Evolutionary conservation across 1,140 invertebrate genomes (phyloP), one percentile per base, ranked within the genome.

Genomic region (Hyles euphorbiae): DNA sequence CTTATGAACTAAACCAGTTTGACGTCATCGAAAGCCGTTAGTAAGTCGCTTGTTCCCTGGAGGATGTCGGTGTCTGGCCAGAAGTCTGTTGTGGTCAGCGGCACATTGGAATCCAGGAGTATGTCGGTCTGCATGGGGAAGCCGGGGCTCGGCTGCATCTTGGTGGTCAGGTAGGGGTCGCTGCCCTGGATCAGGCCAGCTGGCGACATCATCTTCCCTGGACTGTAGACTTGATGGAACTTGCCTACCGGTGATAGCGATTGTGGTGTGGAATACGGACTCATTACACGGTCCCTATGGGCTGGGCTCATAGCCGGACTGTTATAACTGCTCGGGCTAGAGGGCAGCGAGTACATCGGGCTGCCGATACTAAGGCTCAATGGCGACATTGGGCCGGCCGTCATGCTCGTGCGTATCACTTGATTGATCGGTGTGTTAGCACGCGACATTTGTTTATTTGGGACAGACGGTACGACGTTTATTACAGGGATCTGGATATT

Each of bases 21-120:
- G 33, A 88, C 83, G 58, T 86, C 85, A 56, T 85, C 83, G 50
- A 88, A 85, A 32, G 83, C 81, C 0, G 73, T 77, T 32, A 88
- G 71, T 47, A 85, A 56, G n/a, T 86, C 85, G 67, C 64, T 83
- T 1, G 79, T 74, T 45, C 71, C 72, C 51, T 83, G 81, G 51
- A 88, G 58, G 53, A 88, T 74, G 8, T 87, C 85, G 1, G 83
- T 47, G 11, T 87, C 83, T 34, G 65, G 44, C 85, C 85, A 88
- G 58, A 83, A 87, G 67, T 87, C 85, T 0, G 69, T 63, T 3
- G 78, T 64, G 5, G 72, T 55, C 22, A 84, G 56, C 2, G 70
- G 53, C 58, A 79, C 72, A 57, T 70, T 82, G 7, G 70, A 63
- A 11, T 85, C 83, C 7, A 88, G 63, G 2, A 83, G 56, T 51